These are phyloP conservation scores for Leptinotarsa haldemani DNA, from an alignment of 2,888 invertebrate genomes.

Conservation along the genomic window DNA sequence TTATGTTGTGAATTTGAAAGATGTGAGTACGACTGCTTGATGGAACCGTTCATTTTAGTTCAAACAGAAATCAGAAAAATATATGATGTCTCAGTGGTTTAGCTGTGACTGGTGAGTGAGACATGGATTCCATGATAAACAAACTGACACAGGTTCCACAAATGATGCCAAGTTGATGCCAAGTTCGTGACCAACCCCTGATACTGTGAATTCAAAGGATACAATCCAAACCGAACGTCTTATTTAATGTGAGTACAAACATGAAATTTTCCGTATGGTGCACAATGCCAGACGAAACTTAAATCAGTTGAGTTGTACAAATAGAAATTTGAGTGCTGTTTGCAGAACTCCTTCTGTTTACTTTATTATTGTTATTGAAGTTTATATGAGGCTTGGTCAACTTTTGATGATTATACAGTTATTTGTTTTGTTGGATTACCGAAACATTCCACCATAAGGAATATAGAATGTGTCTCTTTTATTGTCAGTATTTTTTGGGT, in stretches of 20 bases:
- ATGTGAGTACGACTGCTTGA: too few species aligned
- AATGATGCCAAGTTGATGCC: neutral
- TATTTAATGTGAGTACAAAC: conserved; percentile 36
- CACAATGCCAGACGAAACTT: conserved; percentile 33
- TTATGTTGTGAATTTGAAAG: too few species aligned
- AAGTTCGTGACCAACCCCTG: conserved; percentile 34
- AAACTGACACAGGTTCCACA: neutral
- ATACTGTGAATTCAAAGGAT: conserved; percentile 36
- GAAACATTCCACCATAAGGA: too few species aligned
- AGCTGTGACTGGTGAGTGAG: too few species aligned
- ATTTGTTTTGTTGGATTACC: too few species aligned
- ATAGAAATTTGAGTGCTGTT: conserved; percentile 33
- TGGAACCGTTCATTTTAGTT: too few species aligned
- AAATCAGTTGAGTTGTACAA: conserved; percentile 33
- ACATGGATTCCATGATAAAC: neutral
- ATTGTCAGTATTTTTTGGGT: too few species aligned
- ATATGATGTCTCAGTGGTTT: too few species aligned
- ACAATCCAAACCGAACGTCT: conserved; percentile 35
- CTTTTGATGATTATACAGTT: conserved; percentile 29
- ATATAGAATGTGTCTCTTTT: too few species aligned
- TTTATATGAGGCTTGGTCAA: conserved; percentile 26
- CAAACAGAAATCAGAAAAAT: too few species aligned
- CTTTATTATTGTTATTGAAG: conserved; percentile 28
- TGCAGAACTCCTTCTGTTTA: conserved; percentile 26
- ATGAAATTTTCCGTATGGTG: conserved; percentile 35